A percentile compares a stretch with the other conserved stretches of the same genome.
These are phyloP conservation scores for Elgaria multicarinata DNA, from an alignment of 2,113 vertebrate genomes.

Conservation along the genomic window DNA sequence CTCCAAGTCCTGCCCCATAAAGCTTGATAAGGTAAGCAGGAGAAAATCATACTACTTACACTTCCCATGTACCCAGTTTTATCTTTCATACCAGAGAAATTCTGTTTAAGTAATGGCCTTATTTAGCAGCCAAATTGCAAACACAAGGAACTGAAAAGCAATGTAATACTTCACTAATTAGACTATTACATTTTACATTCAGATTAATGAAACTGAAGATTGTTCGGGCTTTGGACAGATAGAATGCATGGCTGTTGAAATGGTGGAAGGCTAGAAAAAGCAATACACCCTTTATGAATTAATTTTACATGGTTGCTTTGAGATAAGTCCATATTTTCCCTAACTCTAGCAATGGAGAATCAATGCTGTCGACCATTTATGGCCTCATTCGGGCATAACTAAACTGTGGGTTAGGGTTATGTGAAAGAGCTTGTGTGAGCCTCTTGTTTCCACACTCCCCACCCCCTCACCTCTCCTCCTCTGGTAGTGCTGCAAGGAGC, in stretches of 20 bases:
- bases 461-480: background rate
- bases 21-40: background rate
- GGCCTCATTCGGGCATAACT: background rate
- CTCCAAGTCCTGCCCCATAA: no score
- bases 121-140: background rate
- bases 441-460: background rate
- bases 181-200: background rate
- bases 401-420: background rate
- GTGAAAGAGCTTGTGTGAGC: background rate
- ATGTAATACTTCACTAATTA: background rate
- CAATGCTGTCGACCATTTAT: background rate
- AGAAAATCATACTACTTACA: background rate
- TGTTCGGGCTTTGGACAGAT: background rate
- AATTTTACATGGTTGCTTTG: background rate
- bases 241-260: background rate
- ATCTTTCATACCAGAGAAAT: background rate
- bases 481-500: background rate
- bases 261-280: background rate
- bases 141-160: background rate
- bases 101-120: background rate
- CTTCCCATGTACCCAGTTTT: background rate
- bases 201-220: background rate
- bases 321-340: background rate
- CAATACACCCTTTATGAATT: background rate
- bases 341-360: background rate